Evolutionary conservation across 1,140 invertebrate genomes (phyloP).

Genomic region (Heliconius nattereri): DNA sequence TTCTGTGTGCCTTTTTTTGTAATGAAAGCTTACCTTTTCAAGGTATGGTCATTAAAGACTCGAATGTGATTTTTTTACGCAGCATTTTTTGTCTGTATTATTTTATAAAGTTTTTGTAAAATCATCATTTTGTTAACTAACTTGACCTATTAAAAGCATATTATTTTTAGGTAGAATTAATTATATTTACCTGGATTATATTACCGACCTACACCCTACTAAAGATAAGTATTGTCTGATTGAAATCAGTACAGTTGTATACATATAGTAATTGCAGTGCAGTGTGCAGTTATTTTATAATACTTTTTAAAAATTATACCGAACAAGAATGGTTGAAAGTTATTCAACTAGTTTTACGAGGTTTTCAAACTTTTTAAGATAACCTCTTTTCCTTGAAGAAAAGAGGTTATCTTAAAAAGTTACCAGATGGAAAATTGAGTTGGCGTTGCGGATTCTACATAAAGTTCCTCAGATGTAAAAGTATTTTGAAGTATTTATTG

Average conservation of each 20-base stretch:
- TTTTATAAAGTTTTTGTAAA: too few species aligned
- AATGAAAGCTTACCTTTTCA: slow-evolving; percentile 22
- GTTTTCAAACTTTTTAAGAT: neutral
- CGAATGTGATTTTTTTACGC: neutral
- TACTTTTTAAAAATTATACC: neutral
- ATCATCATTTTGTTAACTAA: too few species aligned
- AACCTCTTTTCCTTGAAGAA: neutral
- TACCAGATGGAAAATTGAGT: slow-evolving; percentile 29
- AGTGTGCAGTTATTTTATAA: too few species aligned
- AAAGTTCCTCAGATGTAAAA: slow-evolving; percentile 5
- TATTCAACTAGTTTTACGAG: slow-evolving; percentile 26
- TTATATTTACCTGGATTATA: too few species aligned
- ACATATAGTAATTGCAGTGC: neutral
- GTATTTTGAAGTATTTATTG: slow-evolving; percentile 22
- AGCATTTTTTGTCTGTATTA: neutral
- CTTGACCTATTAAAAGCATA: too few species aligned
- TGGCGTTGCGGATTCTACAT: slow-evolving; percentile 10
- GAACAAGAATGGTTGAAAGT: slow-evolving; percentile 13
- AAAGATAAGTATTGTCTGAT: too few species aligned
- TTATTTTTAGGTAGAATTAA: too few species aligned
- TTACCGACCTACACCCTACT: too few species aligned
- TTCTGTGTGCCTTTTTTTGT: slow-evolving; percentile 25
- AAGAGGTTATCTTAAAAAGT: slow-evolving; percentile 32
- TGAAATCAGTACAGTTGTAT: too few species aligned
- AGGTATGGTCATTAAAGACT: neutral